Evolutionary conservation across 1,140 invertebrate species (phyloP), one percentile per base, ranked within the genome.

Genomic region (Luehdorfia chinensis): DNA sequence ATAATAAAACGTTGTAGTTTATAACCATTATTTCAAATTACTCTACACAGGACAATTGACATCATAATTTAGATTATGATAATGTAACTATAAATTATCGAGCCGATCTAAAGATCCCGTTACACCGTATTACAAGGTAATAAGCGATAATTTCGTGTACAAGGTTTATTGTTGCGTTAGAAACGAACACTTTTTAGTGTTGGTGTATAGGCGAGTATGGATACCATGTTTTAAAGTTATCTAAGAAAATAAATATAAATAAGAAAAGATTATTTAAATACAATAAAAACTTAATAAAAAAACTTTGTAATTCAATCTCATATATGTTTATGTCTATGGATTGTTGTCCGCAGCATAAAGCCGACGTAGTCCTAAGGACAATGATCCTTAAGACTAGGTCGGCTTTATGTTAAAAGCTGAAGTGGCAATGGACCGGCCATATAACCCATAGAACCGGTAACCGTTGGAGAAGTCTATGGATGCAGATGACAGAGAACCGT

Each of bases 31-130:
- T 30, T 11, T 15, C 4, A 43, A 43, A 43, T 43, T 30, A 43
- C 39, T 43, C n/a, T 9, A 15, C 15, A 0, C 39, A 43, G 15
- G 27, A 43, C 39, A 46, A 59, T 66, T 66, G 62, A 72, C 63
- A 66, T 66, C 55, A 58, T 66, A 66, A 72, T 71, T 68, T 66
- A 53, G 50, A 60, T 64, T 62, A 61, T 65, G 50, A 53, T 46
- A 51, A 43, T 43, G 25, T 43, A 50, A 41, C 18, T 59, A 30
- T 36, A 36, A 47, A 45, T 51, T 54, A 39, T 55, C 32, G n/a
- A 19, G 27, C 39, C 47, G 57, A 45, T 50, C 36, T 55, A 25
- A 49, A 33, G 41, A 55, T 53, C 31, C 51, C 14, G 27, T n/a
- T 44, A 15, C 34, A 6, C 23, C 13, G 50, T 62, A 60, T 50